Base-by-base conservation (phyloP, 2,888 invertebrate species). In the Arrhopalites spinosus region DNA sequence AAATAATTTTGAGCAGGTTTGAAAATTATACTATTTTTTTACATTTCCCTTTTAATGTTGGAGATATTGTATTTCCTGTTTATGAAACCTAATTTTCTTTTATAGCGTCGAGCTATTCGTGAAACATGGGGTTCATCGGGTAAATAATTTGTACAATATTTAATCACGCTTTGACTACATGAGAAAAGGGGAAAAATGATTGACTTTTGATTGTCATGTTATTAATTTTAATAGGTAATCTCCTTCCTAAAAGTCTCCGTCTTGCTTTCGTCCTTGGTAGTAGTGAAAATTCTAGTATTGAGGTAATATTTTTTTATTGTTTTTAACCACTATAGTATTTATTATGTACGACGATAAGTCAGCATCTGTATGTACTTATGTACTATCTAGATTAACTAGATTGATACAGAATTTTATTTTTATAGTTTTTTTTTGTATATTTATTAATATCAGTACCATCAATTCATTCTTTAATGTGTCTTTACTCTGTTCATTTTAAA, bases 41-140 rank as follows among this genome's bases (percentile, higher is more conserved):
- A n/a, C n/a, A n/a, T n/a, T n/a, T n/a, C n/a, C n/a, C n/a, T n/a
- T n/a, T n/a, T n/a, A n/a, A n/a, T n/a, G n/a, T n/a, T n/a, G n/a
- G n/a, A n/a, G n/a, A n/a, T n/a, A n/a, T n/a, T n/a, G n/a, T n/a
- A n/a, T n/a, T n/a, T n/a, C n/a, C n/a, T n/a, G n/a, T n/a, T n/a
- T n/a, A n/a, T n/a, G n/a, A n/a, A n/a, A n/a, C n/a, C n/a, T n/a
- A n/a, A n/a, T n/a, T n/a, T n/a, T n/a, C n/a, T n/a, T n/a, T n/a
- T n/a, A n/a, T n/a, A n/a, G 23, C 87, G 94, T 64, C 82, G 85
- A 56, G 90, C 91, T 0, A 91, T 93, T 69, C 86, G 93, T 78
- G 88, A 90, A 77, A 92, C 91, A 0, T 93, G 92, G 93, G 93
- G 82, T 23, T 78, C 80, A 15, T 64, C 88, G 36, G 36, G 36